Conservation (phyloP, 2,113 vertebrate species). For the Cranoglanis bouderius region DNA sequence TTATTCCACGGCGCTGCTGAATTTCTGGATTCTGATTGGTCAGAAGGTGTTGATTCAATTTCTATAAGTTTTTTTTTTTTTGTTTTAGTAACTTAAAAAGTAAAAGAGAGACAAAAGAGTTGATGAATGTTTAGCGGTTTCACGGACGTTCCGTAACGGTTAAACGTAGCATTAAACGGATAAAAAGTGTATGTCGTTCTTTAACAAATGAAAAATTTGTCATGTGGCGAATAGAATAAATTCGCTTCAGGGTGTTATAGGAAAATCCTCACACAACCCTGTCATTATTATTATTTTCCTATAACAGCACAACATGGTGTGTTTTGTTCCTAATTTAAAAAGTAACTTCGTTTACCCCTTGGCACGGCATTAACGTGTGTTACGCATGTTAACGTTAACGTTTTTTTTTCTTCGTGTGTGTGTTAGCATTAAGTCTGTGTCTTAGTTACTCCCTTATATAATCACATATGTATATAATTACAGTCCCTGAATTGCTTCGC, state of each 20-base stretch:
- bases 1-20: not conserved
- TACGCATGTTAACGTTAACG: not conserved
- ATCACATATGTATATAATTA: not conserved
- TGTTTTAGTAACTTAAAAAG: not conserved
- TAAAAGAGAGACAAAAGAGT: not conserved
- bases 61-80: not conserved
- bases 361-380: not conserved
- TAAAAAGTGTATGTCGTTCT: not conserved
- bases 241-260: not conserved
- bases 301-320: not conserved
- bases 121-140: not conserved
- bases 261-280: not conserved
- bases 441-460: not conserved
- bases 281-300: not conserved
- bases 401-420: not conserved
- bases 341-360: not conserved
- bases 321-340: not conserved
- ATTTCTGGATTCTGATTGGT: not conserved
- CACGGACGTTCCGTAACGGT: not conserved
- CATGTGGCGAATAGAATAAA: not conserved
- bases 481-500: constrained; percentile 41
- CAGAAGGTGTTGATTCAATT: not conserved
- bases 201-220: not conserved
- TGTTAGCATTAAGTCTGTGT: not conserved
- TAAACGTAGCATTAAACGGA: not conserved